Evolutionary conservation across 2,888 invertebrate genomes (phyloP).

Genomic region (Noctua comes): DNA sequence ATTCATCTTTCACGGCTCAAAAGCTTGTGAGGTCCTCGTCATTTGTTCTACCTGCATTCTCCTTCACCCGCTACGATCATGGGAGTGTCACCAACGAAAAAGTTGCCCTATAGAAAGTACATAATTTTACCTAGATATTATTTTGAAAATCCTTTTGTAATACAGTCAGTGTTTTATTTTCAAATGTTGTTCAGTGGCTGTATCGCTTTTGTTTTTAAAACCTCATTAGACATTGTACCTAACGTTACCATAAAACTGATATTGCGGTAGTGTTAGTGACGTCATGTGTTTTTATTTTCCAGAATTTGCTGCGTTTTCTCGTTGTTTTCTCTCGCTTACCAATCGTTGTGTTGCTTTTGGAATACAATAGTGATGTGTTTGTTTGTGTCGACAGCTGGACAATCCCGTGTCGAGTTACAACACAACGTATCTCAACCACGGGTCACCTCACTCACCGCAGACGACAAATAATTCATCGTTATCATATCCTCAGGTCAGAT

Average conservation of each 20-base stretch:
- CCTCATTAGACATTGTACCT: slow-evolving; percentile 56
- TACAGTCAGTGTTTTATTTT: slow-evolving; percentile 67
- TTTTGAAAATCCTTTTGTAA: slow-evolving; percentile 55
- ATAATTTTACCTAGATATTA: slow-evolving; percentile 55
- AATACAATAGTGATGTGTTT: slow-evolving; percentile 53
- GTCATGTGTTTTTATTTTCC: slow-evolving; percentile 72
- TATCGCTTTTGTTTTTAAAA: slow-evolving; percentile 63
- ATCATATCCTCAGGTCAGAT: slow-evolving; percentile 85
- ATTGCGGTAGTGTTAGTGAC: slow-evolving; percentile 65
- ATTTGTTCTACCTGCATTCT: not conserved
- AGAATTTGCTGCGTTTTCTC: slow-evolving; percentile 74
- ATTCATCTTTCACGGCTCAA: not conserved
- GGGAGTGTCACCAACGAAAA: not conserved
- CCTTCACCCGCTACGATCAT: not conserved
- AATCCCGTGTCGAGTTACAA: slow-evolving; percentile 85
- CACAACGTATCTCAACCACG: slow-evolving; percentile 86
- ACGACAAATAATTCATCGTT: slow-evolving; percentile 83
- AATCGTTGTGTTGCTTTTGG: slow-evolving; percentile 13
- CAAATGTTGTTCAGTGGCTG: slow-evolving; percentile 67
- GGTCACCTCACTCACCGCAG: slow-evolving; percentile 86
- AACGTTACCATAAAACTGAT: slow-evolving; percentile 50
- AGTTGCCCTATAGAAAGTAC: slow-evolving; percentile 48
- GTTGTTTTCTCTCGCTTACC: slow-evolving; percentile 75
- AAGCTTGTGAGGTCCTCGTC: not conserved
- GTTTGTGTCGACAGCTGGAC: slow-evolving; percentile 80